phyloP scores from a whole-genome alignment of 1,140 invertebrate genomes.

The Manduca sexta region DNA sequence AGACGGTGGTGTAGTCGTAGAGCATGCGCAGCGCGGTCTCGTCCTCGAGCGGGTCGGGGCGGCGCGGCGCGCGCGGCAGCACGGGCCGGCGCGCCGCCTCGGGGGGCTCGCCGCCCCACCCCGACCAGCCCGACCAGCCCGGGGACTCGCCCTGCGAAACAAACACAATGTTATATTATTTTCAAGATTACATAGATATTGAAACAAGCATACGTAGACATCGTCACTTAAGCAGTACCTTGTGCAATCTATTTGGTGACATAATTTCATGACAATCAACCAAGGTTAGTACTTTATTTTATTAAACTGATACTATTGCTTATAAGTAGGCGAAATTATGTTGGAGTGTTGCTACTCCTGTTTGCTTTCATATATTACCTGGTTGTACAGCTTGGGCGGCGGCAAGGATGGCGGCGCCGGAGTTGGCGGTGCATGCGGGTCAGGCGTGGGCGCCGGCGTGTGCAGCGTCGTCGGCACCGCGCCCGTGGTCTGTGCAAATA shows the following conservation, averaged over 20 bases:
- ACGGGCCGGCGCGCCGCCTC: constrained; percentile 78
- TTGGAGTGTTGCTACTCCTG: too few species aligned
- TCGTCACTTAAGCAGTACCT: too few species aligned
- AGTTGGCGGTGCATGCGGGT: constrained; percentile 74
- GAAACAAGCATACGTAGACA: too few species aligned
- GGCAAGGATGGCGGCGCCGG: constrained; percentile 54
- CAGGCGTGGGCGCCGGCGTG: constrained; percentile 73
- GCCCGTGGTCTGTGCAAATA: constrained; percentile 25
- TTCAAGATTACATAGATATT: too few species aligned
- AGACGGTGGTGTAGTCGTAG: constrained; percentile 89
- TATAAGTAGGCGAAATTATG: too few species aligned
- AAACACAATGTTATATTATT: neutral
- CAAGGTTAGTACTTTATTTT: too few species aligned
- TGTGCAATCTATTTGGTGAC: too few species aligned
- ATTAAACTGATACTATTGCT: too few species aligned
- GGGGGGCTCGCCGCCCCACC: constrained; percentile 22
- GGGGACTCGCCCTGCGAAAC: constrained; percentile 29
- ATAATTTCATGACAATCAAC: too few species aligned
- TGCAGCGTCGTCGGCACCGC: constrained; percentile 58
- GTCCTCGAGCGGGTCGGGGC: constrained; percentile 83
- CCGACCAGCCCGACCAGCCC: constrained; percentile 6
- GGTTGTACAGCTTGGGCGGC: constrained; percentile 45
- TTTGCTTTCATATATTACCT: constrained; percentile 44
- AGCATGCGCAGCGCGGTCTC: constrained; percentile 86
- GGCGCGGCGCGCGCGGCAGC: constrained; percentile 34